A percentile compares a stretch with the other conserved stretches of the same genome.
Evolutionary conservation across 1,140 invertebrate genomes (phyloP).

Genomic region (Ceratina australensis): DNA sequence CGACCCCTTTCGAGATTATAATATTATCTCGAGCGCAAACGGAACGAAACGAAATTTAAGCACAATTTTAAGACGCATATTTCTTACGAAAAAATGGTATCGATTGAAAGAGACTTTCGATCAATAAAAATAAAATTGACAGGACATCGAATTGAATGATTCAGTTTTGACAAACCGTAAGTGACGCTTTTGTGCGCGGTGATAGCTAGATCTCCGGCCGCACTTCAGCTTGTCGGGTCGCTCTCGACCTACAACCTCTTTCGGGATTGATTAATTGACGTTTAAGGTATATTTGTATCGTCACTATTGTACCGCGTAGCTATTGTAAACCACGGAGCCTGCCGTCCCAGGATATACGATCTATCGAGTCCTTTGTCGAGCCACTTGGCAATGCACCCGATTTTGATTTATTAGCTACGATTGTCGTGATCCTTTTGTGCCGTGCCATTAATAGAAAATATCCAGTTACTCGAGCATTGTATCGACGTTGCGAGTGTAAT

Average conservation of each 20-base stretch:
- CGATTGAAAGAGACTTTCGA: not conserved
- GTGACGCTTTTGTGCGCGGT: constrained; percentile 3
- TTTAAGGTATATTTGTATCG: constrained; percentile 65
- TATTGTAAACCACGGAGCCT: constrained; percentile 43
- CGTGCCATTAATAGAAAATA: not conserved
- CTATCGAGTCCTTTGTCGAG: constrained; percentile 40
- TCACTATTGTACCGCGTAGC: constrained; percentile 51
- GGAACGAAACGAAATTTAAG: not conserved
- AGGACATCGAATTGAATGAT: constrained; percentile 41
- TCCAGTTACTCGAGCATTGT: not conserved
- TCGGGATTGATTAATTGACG: constrained; percentile 68
- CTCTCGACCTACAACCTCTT: constrained; percentile 57
- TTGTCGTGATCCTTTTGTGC: not conserved
- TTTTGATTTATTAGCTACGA: constrained; percentile 54
- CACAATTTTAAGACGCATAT: not conserved
- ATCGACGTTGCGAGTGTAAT: not conserved
- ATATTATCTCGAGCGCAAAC: not conserved
- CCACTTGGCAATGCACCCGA: constrained; percentile 23
- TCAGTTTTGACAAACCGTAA: constrained; percentile 50
- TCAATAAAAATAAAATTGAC: not conserved
- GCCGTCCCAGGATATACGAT: constrained; percentile 30
- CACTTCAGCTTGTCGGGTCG: constrained; percentile 48
- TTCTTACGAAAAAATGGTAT: not conserved
- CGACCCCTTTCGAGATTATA: not conserved
- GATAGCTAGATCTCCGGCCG: constrained; percentile 16